phyloP scores from a whole-genome alignment of 2,797 vertebrate genomes.

The Sylvilagus floridanus region DNA sequence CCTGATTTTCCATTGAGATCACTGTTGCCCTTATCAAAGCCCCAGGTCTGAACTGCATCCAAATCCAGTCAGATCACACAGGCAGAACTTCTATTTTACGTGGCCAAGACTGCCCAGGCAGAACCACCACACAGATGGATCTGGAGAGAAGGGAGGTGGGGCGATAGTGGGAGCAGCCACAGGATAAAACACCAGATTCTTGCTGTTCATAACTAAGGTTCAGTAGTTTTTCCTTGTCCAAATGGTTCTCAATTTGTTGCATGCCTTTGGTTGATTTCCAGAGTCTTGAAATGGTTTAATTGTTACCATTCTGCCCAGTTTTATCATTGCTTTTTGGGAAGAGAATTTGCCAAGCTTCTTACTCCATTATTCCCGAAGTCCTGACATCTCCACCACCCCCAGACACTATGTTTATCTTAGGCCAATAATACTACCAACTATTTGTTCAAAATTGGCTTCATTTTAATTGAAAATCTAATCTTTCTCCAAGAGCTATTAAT shows the following conservation, averaged over 20 bases:
- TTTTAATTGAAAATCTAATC: constrained; percentile 86
- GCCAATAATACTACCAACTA: constrained; percentile 81
- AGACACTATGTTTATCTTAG: constrained; percentile 78
- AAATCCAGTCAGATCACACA: background rate
- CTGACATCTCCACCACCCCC: background rate
- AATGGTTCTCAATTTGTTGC: constrained; percentile 32
- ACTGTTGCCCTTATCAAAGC: background rate
- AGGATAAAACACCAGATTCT: background rate
- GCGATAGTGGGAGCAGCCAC: background rate
- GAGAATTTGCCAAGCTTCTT: constrained; percentile 38
- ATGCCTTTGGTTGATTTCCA: constrained; percentile 54
- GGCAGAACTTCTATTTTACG: background rate
- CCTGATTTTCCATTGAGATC: background rate
- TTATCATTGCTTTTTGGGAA: background rate
- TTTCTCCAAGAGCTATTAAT: constrained; percentile 85
- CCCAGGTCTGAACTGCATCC: background rate
- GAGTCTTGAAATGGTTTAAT: background rate
- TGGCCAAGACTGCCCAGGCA: background rate
- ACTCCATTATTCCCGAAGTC: constrained; percentile 27
- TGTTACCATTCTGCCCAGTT: constrained; percentile 55
- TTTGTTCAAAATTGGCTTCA: constrained; percentile 84
- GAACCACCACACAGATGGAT: background rate
- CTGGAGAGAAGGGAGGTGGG: no score
- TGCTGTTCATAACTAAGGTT: background rate
- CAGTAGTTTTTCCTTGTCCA: constrained; percentile 18